Base-by-base conservation (phyloP, 2,797 vertebrate species). In the Heteromormyrus szaboi region DNA sequence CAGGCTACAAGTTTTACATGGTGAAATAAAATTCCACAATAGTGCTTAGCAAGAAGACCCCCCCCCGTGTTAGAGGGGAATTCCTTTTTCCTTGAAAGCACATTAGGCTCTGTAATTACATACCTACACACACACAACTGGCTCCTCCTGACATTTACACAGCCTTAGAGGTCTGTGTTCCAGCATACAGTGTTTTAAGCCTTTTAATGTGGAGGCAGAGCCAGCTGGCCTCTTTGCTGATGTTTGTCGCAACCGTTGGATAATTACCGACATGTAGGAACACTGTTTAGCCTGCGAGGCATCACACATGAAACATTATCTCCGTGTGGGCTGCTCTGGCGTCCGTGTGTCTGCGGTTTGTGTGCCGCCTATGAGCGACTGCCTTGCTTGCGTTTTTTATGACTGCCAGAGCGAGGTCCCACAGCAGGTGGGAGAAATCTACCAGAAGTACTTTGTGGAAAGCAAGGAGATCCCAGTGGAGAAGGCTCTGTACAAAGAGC, bases 391-490 rank as follows among this genome's bases (percentile, higher is more conserved):
- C 4, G 8, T 5, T 62, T 14, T 8, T 48, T 19, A 6, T 11
- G 29, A 5, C 48, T 17, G 65, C 81, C 92, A 96, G 96, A 96
- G 92, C 81, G 96, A 96, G 89, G 96, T 96, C 53, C 95, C 96
- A 92, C 96, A 97, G 59, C 89, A 97, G 88, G 96, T 97, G 90
- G 95, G 96, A 90, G 96, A 96, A 93, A 97, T 97, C 92, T 97
- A 97, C 92, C 96, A 97, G 92, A 95, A 96, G 90, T 97, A 94
- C 92, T 97, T 97, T 92, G 96, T 97, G 91, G 96, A 96, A 91
- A 96, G 92, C 93, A 95, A 93, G 93, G 96, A 97, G 92, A 97
- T 97, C 92, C 90, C 94, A 14, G 96, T 97, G 94, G 96, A 97
- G 92, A 97, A 96, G 91, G 93, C 95, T 46, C 95, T 96, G 86